Conservation (phyloP, 2,797 vertebrate species). For the Enteromius mattozi region DNA sequence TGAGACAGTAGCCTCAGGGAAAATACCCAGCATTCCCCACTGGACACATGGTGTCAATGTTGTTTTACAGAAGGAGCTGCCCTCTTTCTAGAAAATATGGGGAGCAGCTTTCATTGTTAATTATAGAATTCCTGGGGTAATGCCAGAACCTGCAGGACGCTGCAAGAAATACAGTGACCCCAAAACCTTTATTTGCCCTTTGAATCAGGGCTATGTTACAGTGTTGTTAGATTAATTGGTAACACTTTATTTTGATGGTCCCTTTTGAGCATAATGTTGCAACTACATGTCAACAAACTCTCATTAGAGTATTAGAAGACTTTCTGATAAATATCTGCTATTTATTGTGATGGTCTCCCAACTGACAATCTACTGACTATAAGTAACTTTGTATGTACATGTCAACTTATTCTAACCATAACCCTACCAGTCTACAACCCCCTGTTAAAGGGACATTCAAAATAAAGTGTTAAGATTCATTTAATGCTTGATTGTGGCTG, state of each 20-base stretch:
- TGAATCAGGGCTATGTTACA: neutral
- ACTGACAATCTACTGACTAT: too few species aligned
- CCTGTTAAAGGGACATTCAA: too few species aligned
- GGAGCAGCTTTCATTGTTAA: slow-evolving; percentile 44
- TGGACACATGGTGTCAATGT: slow-evolving; percentile 20
- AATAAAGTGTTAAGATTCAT: too few species aligned
- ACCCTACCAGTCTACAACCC: too few species aligned
- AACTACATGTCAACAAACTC: too few species aligned
- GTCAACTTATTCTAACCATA: too few species aligned
- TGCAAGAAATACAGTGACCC: slow-evolving; percentile 7
- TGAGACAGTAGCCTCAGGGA: slow-evolving; percentile 10
- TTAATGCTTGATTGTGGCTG: neutral
- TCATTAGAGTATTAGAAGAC: too few species aligned
- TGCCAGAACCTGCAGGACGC: neutral
- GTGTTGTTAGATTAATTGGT: neutral
- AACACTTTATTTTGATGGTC: too few species aligned
- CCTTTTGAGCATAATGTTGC: too few species aligned
- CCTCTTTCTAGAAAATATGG: slow-evolving; percentile 13
- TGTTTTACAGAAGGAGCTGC: slow-evolving; percentile 14
- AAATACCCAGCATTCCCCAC: slow-evolving; percentile 27
- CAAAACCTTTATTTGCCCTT: neutral
- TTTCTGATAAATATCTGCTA: too few species aligned
- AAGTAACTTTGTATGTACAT: too few species aligned
- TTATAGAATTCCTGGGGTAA: slow-evolving; percentile 36
- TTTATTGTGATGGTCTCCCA: too few species aligned